Base-by-base conservation (phyloP, 2,888 invertebrate species). In the Megaustenia siamemsis region DNA sequence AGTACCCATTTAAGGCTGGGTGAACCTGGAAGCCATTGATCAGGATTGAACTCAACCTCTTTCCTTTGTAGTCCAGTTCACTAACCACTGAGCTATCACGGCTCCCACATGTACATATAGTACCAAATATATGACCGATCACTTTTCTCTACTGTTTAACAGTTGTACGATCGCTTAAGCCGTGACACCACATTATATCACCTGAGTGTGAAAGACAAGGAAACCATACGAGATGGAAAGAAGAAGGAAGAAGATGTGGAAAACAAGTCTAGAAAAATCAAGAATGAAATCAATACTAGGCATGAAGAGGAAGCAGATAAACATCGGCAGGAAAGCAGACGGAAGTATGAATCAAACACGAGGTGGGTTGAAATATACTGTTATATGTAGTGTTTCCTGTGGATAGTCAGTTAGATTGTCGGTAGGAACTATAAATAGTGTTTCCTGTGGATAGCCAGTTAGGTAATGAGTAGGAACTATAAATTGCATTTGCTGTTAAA, bases 101-200 rank as follows among this genome's bases (percentile, higher is more conserved):
- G n/a, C n/a, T n/a, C n/a, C n/a, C n/a, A n/a, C n/a, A n/a, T n/a
- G n/a, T n/a, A n/a, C n/a, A n/a, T n/a, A n/a, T n/a, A n/a, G n/a
- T n/a, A n/a, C n/a, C n/a, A n/a, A n/a, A n/a, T n/a, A n/a, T n/a
- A n/a, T n/a, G n/a, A n/a, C n/a, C n/a, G n/a, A n/a, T n/a, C n/a
- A n/a, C 6, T 38, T 32, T 68, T 68, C 28, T 79, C 63, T 84
- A 8, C 43, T 80, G 10, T 24, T 66, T 40, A 45, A 24, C 85
- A 92, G 91, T 79, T 92, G 73, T 93, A 92, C 89, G 93, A 92
- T 73, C 83, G 91, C 53, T 93, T 93, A 82, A 91, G 91, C 82
- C 87, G 89, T 68, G 90, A 92, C 81, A 73, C 92, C 43, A 87
- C 91, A 12, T 69, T 90, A 49, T 87, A 92, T 43, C 92, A 93